phyloP scores from a whole-genome alignment of 2,888 invertebrate species.

The Drosophila cyrtoloma region DNA sequence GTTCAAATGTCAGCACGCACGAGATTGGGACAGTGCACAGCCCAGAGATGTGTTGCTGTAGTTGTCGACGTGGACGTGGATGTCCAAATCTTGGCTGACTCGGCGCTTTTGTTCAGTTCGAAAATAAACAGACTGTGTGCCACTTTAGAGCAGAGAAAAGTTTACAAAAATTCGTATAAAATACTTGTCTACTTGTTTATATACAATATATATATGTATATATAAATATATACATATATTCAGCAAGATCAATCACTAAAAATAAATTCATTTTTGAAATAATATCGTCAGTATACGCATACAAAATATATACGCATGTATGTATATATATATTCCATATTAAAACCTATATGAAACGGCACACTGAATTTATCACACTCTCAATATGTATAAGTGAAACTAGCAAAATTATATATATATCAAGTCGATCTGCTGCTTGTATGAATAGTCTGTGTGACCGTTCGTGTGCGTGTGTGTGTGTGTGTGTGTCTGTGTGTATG shows the following conservation, averaged over 20 bases:
- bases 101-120: slow-evolving; percentile 73
- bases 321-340: slow-evolving; percentile 14
- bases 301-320: slow-evolving; percentile 29
- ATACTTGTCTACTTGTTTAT: slow-evolving; percentile 36
- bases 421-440: slow-evolving; percentile 25
- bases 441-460: slow-evolving; percentile 3
- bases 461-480: slow-evolving; percentile 11
- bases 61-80: slow-evolving; percentile 20
- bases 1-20: slow-evolving; percentile 72
- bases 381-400: slow-evolving; percentile 47
- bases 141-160: slow-evolving; percentile 73
- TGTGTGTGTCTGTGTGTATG: slow-evolving; percentile 35
- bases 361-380: slow-evolving; percentile 52
- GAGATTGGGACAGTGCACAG: slow-evolving; percentile 38
- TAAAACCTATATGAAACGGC: slow-evolving; percentile 39
- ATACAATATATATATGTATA: slow-evolving; percentile 8
- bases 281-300: slow-evolving; percentile 51
- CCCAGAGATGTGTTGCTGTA: slow-evolving; percentile 34
- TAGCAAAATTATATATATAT: slow-evolving; percentile 49
- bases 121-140: slow-evolving; percentile 81
- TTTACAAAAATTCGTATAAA: slow-evolving; percentile 61
- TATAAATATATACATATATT: slow-evolving; percentile 21
- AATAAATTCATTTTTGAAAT: slow-evolving; percentile 66
- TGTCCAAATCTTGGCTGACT: slow-evolving; percentile 63
- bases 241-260: slow-evolving; percentile 73